phyloP scores from a whole-genome alignment of 2,888 invertebrate genomes.

The Mythimna albipuncta region DNA sequence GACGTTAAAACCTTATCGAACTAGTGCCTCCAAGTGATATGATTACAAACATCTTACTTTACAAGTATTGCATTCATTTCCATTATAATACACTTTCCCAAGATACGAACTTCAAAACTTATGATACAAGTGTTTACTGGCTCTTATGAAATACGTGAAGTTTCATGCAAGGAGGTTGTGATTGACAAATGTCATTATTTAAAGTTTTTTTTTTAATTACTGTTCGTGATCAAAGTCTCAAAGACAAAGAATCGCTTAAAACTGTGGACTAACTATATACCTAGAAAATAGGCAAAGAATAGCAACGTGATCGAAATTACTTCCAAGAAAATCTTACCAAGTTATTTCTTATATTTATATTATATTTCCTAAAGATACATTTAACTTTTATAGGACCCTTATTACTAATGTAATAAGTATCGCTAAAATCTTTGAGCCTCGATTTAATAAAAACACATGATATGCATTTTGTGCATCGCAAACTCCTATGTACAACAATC shows the following conservation, averaged over 20 bases:
- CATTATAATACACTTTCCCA: conserved; percentile 60
- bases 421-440: conserved; percentile 80
- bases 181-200: conserved; percentile 13
- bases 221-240: conserved; percentile 52
- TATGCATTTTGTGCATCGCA: conserved; percentile 77
- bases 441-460: conserved; percentile 78
- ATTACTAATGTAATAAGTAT: conserved; percentile 65
- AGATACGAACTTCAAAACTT: conserved; percentile 42
- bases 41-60: conserved; percentile 71
- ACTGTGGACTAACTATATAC: conserved; percentile 49
- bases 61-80: conserved; percentile 67
- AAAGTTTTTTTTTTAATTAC: conserved; percentile 31
- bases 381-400: conserved; percentile 68
- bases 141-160: conserved; percentile 31
- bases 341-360: conserved; percentile 64
- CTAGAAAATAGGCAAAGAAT: conserved; percentile 54
- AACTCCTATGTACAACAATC: conserved; percentile 78
- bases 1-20: conserved; percentile 77
- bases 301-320: conserved; percentile 57
- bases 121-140: conserved; percentile 35
- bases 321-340: conserved; percentile 62
- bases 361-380: conserved; percentile 66
- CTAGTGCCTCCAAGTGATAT: conserved; percentile 83
- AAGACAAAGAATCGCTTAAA: conserved; percentile 42
- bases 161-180: conserved; percentile 49